A percentile compares a stretch with the other conserved stretches of the same genome.
These are phyloP conservation scores for Neotoma lepida DNA, from an alignment of 2,113 vertebrate genomes.

Conservation along the genomic window DNA sequence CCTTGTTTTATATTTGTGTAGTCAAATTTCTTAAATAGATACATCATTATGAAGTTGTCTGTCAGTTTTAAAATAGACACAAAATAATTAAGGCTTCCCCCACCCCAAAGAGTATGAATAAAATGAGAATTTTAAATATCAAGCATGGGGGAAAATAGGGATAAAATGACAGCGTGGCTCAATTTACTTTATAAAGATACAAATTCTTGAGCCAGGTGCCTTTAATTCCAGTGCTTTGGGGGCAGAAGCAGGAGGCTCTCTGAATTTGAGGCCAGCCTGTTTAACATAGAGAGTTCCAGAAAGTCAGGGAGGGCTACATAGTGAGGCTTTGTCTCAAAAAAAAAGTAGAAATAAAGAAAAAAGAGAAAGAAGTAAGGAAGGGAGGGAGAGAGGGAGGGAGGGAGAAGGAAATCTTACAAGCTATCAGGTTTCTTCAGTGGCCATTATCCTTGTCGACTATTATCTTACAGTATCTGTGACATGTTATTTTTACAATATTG, in stretches of 20 bases:
- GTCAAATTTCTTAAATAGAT: conserved; percentile 7
- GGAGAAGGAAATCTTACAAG: neutral
- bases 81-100: neutral
- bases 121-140: neutral
- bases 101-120: neutral
- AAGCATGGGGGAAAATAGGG: no score
- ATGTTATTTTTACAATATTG: neutral
- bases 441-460: rapidly evolving
- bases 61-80: neutral
- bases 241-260: neutral
- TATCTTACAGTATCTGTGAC: neutral
- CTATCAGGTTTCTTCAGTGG: neutral
- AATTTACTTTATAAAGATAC: neutral
- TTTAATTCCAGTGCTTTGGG: neutral
- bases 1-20: neutral
- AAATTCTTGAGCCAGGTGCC: neutral
- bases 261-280: neutral
- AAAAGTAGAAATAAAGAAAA: neutral
- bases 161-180: neutral
- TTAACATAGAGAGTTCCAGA: neutral
- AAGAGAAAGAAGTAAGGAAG: neutral
- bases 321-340: neutral
- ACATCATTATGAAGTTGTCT: conserved; percentile 7
- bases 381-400: neutral
- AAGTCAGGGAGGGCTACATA: neutral